Evolutionary conservation across 2,113 vertebrate species (phyloP).

Genomic region (Balaeniceps rex): DNA sequence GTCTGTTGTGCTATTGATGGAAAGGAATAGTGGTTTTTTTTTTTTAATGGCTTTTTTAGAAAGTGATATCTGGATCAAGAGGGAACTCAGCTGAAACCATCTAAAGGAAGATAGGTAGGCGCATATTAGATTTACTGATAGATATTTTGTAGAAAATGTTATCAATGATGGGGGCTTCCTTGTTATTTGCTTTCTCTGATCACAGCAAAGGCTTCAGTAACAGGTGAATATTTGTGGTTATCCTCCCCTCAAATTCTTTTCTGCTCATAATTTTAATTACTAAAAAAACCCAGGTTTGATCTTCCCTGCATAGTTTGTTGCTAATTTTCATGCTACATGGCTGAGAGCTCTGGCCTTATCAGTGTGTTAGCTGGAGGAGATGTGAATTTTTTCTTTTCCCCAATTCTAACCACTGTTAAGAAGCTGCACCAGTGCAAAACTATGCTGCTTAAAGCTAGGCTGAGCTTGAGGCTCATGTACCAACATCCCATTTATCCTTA

Average conservation of each 20-base stretch:
- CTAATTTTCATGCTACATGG: background rate
- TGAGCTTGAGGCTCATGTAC: background rate
- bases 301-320: background rate
- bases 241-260: background rate
- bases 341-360: background rate
- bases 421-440: background rate
- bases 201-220: background rate
- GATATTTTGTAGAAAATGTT: background rate
- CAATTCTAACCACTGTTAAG: background rate
- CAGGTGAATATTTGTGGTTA: background rate
- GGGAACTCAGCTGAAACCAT: background rate
- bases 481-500: background rate
- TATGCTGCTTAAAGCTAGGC: background rate
- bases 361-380: background rate
- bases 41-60: background rate
- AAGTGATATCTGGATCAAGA: background rate
- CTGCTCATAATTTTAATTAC: background rate
- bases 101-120: background rate
- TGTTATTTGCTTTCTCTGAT: background rate
- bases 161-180: rapidly evolving
- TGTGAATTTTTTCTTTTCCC: background rate
- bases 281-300: rapidly evolving
- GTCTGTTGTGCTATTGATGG: background rate
- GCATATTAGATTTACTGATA: background rate
- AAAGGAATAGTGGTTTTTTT: background rate